A percentile compares a stretch with the other conserved stretches of the same genome.
phyloP scores from a whole-genome alignment of 2,797 vertebrate genomes.

The Eidolon dupreanum region DNA sequence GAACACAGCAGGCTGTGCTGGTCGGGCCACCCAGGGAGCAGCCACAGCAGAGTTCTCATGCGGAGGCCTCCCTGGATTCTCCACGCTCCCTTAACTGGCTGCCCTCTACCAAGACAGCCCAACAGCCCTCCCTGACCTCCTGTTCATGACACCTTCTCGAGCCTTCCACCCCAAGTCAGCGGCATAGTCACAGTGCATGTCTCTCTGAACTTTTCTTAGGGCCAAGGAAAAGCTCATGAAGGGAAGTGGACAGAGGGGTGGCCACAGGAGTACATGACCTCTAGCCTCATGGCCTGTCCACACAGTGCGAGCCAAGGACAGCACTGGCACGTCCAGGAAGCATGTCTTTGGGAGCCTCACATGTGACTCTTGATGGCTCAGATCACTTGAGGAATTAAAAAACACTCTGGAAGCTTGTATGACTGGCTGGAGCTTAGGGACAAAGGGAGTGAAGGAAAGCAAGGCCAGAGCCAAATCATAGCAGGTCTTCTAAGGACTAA shows the following conservation, averaged over 20 bases:
- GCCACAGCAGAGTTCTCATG: slow-evolving; percentile 32
- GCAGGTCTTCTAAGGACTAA: not conserved
- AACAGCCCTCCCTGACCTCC: not conserved
- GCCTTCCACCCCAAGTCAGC: not conserved
- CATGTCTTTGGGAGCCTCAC: not conserved
- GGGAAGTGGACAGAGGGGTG: not conserved
- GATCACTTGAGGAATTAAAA: not conserved
- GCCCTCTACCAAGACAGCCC: not conserved
- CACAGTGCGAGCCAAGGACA: rapidly evolving
- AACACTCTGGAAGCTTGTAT: not conserved
- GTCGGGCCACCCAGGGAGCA: slow-evolving; percentile 84
- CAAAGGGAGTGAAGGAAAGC: not conserved
- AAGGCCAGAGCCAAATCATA: not conserved
- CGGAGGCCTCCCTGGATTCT: slow-evolving; percentile 69
- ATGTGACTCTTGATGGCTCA: not conserved
- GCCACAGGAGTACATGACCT: rapidly evolving
- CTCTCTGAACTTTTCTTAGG: not conserved
- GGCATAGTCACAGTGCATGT: rapidly evolving
- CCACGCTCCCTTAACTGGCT: not conserved
- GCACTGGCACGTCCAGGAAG: not conserved
- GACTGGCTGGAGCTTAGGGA: not conserved
- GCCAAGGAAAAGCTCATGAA: not conserved
- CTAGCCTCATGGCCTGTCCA: not conserved
- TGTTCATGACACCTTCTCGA: not conserved
- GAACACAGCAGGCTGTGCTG: slow-evolving; percentile 72